A percentile compares a stretch with the other conserved stretches of the same genome.
phyloP scores from a whole-genome alignment of 2,888 invertebrate species.

The Pseudeuparius sepicola region DNA sequence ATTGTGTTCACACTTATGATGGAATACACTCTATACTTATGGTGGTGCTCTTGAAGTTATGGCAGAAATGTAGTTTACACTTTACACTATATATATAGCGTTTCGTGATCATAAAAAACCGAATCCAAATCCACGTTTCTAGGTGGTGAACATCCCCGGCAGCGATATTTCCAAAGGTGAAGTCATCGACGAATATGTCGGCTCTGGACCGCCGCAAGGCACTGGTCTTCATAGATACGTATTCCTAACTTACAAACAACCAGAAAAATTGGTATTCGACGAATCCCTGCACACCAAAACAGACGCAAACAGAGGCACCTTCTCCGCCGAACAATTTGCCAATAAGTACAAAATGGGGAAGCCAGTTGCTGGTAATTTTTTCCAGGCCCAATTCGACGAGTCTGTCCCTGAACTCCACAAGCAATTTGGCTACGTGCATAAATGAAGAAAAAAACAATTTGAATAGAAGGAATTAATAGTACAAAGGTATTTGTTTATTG shows the following conservation, averaged over 20 bases:
- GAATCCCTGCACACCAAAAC: constrained; percentile 40
- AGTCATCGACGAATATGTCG: constrained; percentile 52
- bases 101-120: too few species aligned
- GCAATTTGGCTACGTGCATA: too few species aligned
- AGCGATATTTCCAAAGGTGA: constrained; percentile 52
- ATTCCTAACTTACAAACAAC: constrained; percentile 60
- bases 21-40: too few species aligned
- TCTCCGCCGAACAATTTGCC: constrained; percentile 46
- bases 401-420: constrained; percentile 39
- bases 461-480: too few species aligned
- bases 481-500: too few species aligned
- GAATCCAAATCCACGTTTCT: too few species aligned
- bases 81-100: too few species aligned
- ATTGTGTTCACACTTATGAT: too few species aligned
- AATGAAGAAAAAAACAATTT: too few species aligned
- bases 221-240: constrained; percentile 65
- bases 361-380: constrained; percentile 54
- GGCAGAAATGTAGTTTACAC: too few species aligned
- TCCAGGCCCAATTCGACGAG: constrained; percentile 49
- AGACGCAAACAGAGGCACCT: constrained; percentile 46
- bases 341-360: constrained; percentile 47
- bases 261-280: constrained; percentile 38
- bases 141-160: constrained; percentile 57
- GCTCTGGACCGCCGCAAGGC: constrained; percentile 61
- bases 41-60: too few species aligned